Percentiles rank a stretch among this genome's conserved stretches.
phyloP scores from a whole-genome alignment of 2,797 vertebrate genomes.

The Anguilla obscura region DNA sequence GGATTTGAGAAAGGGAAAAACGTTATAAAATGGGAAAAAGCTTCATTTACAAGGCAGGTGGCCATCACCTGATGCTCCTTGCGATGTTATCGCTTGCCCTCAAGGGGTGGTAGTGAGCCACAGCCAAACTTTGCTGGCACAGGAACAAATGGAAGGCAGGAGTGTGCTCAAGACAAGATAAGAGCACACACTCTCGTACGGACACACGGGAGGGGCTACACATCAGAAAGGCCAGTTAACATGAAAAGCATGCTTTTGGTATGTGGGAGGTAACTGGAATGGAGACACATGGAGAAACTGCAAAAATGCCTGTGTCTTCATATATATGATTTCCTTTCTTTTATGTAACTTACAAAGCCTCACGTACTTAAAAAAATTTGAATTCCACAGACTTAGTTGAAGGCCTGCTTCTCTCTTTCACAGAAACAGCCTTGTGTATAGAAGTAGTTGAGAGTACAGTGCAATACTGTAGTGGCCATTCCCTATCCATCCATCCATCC shows the following conservation, averaged over 20 bases:
- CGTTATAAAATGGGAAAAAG: neutral
- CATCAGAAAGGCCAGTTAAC: neutral
- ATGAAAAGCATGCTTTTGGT: neutral
- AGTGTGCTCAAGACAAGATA: neutral
- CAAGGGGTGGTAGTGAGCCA: conserved; percentile 3
- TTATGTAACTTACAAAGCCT: neutral
- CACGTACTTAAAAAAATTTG: neutral
- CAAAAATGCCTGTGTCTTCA: neutral
- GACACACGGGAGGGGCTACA: neutral
- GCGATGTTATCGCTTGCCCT: neutral
- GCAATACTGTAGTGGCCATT: neutral
- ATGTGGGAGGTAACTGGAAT: neutral
- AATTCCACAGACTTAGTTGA: neutral
- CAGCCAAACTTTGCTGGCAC: neutral
- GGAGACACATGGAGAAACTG: neutral
- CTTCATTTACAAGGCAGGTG: neutral
- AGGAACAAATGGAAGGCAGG: neutral
- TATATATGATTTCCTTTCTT: neutral
- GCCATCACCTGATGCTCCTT: neutral
- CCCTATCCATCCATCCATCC: neutral
- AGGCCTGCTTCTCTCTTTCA: neutral
- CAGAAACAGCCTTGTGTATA: neutral
- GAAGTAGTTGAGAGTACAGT: neutral
- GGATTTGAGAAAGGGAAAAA: conserved; percentile 11
- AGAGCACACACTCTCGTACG: neutral